Evolutionary conservation across 2,797 vertebrate species (phyloP), one percentile per base, ranked within the genome.

Genomic region (Rhincodon typus): DNA sequence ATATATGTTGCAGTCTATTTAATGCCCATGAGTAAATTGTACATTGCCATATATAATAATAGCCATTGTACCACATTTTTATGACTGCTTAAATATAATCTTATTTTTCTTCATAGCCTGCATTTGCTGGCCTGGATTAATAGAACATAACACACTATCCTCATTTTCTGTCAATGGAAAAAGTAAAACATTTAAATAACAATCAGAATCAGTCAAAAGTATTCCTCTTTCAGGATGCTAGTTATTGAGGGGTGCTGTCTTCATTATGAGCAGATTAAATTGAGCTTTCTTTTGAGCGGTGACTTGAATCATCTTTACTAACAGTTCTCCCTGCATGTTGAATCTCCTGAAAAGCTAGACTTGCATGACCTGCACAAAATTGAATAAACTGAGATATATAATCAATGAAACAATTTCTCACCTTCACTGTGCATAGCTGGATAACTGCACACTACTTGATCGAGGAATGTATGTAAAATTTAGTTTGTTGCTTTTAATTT

Each of bases 401-500:
- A 34, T 93, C 74, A 95, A 94, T 79, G n/a, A 67, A 42, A 66
- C 67, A 95, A 97, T 96, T 97, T 97, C 97, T 97, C 96, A 96
- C 96, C 96, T 97, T 96, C 96, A 96, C 95, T 94, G 96, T 72
- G 79, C 97, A 57, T 90, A 97, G 97, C 97, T 97, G 96, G 97
- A 97, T 97, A 96, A 96, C 98, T 98, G 98, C 98, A 98, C 98
- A 98, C 97, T 97, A 98, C 98, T 97, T 98, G 98, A 98, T 98
- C 98, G 98, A 98, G 98, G 97, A 93, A 96, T 30, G 8, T 95
- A 95, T 88, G 96, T 88, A 94, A 95, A 90, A 88, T 88, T 69
- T 87, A n/a, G 53, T 66, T 34, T 91, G 57, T 94, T 6, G 38
- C 94, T 94, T 94, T 94, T 95, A 34, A 77, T 38, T 74, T 72